phyloP scores from a whole-genome alignment of 1,140 invertebrate genomes.

The Lerema accius region DNA sequence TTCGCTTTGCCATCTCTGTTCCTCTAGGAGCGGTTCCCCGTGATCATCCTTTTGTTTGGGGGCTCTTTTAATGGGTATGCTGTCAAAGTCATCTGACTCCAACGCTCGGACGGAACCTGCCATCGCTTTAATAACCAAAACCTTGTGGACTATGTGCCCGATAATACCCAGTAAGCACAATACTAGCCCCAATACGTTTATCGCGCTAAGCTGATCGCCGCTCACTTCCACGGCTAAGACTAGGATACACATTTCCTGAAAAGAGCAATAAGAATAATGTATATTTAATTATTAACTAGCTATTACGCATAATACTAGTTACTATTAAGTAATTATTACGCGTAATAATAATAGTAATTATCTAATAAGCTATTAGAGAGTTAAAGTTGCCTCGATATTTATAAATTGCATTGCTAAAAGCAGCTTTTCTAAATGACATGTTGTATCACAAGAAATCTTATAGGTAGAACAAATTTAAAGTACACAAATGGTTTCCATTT shows the following conservation, averaged over 20 bases:
- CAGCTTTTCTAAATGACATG: no score
- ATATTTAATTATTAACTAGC: no score
- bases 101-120: slow-evolving; percentile 55
- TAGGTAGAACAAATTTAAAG: no score
- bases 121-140: slow-evolving; percentile 66
- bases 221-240: slow-evolving; percentile 92
- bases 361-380: no score
- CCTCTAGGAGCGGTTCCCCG: slow-evolving; percentile 63
- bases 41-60: slow-evolving; percentile 53
- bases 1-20: slow-evolving; percentile 60
- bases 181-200: slow-evolving; percentile 94
- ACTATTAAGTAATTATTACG: no score
- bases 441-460: no score
- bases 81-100: slow-evolving; percentile 58
- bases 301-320: no score
- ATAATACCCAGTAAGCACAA: slow-evolving; percentile 95
- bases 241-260: slow-evolving; percentile 95
- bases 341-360: no score
- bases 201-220: slow-evolving; percentile 91
- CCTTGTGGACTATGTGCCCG: slow-evolving; percentile 93
- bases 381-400: no score
- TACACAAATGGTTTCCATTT: no score
- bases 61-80: slow-evolving; percentile 45
- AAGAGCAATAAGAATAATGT: slow-evolving; percentile 37
- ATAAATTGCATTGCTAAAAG: no score